Percentiles rank a stretch among this genome's conserved stretches.
These are phyloP conservation scores for Otis tarda DNA, from an alignment of 2,113 vertebrate species.

Conservation along the genomic window DNA sequence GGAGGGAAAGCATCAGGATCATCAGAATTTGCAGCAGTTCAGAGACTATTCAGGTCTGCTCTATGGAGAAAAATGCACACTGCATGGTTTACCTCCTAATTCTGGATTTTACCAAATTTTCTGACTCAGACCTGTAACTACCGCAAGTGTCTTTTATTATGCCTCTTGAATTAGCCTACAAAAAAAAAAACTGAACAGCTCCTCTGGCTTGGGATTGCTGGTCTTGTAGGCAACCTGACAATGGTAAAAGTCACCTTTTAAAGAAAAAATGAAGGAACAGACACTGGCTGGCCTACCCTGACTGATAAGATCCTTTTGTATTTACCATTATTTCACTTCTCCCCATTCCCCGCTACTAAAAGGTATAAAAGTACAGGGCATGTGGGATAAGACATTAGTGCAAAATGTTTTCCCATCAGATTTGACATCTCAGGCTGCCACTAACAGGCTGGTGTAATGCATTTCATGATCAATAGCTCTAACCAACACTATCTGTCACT, in stretches of 20 bases:
- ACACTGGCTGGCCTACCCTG: background rate
- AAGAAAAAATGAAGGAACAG: background rate
- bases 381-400: background rate
- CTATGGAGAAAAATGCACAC: background rate
- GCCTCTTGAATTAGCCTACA: background rate
- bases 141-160: background rate
- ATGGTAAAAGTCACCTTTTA: background rate
- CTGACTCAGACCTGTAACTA: background rate
- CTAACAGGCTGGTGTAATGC: rapidly evolving
- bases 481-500: background rate
- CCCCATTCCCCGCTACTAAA: background rate
- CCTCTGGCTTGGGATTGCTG: background rate
- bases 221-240: background rate
- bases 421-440: background rate
- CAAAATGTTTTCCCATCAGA: background rate
- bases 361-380: background rate
- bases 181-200: background rate
- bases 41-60: background rate
- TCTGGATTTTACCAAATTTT: background rate
- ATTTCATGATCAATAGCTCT: background rate
- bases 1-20: background rate
- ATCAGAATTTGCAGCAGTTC: background rate
- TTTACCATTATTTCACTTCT: background rate
- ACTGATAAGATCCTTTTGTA: background rate
- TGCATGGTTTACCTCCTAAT: background rate